Evolutionary conservation across 2,113 vertebrate genomes (phyloP).

Genomic region (Boulengeromyrus knoepffleri): DNA sequence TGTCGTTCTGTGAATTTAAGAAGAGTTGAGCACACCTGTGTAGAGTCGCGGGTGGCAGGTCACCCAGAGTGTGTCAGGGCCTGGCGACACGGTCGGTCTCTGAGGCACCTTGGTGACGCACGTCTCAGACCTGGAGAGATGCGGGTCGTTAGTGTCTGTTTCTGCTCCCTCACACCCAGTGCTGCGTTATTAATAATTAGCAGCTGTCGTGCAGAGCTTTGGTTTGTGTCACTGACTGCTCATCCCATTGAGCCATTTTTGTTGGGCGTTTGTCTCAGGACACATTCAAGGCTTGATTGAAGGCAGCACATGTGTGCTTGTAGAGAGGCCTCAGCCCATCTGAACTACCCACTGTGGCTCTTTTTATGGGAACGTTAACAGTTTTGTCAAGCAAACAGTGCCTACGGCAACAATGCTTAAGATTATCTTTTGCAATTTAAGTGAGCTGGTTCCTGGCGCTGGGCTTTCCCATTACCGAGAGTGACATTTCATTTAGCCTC

Average conservation of each 20-base stretch:
- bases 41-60: not conserved
- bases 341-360: constrained; percentile 22
- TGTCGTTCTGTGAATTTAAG: not conserved
- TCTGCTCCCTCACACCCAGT: not conserved
- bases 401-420: constrained; percentile 55
- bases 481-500: constrained; percentile 63
- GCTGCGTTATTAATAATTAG: not conserved
- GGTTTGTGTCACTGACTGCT: not conserved
- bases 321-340: not conserved
- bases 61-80: not conserved
- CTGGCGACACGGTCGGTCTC: not conserved
- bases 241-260: not conserved
- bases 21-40: not conserved
- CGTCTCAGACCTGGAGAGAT: not conserved
- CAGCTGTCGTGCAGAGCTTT: not conserved
- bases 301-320: not conserved
- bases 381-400: constrained; percentile 50
- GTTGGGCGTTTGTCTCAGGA: not conserved
- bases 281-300: not conserved
- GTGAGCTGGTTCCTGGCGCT: constrained; percentile 57
- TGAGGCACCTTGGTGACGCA: not conserved
- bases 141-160: not conserved
- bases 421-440: constrained; percentile 61
- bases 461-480: constrained; percentile 59
- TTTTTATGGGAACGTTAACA: constrained; percentile 52